Evolutionary conservation across 2,888 invertebrate species (phyloP).

Genomic region (Cephus rjabovi): DNA sequence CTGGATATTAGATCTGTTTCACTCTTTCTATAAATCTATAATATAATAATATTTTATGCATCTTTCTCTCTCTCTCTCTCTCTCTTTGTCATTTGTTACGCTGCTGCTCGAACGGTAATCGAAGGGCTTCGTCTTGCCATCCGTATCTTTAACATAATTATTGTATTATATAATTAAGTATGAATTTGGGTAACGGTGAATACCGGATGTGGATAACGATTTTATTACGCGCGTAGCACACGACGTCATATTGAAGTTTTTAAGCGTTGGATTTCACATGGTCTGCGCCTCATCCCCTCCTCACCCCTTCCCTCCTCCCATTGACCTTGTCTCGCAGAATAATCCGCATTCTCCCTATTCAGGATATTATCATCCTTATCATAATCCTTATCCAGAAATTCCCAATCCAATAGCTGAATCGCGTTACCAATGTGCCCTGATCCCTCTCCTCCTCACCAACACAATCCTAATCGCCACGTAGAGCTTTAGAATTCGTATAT

Average conservation of each 20-base stretch:
- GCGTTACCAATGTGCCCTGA: neutral
- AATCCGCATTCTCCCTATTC: neutral
- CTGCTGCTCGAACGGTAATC: neutral
- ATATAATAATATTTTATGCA: neutral
- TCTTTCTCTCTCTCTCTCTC: too few species aligned
- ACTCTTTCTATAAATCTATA: neutral
- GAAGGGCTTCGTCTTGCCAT: neutral
- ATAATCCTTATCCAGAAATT: neutral
- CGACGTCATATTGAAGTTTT: neutral
- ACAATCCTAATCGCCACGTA: conserved; percentile 27
- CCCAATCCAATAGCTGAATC: neutral
- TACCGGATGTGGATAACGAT: neutral
- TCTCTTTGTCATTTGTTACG: neutral
- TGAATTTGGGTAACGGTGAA: neutral
- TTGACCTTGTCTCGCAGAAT: neutral
- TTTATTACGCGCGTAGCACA: conserved; percentile 1
- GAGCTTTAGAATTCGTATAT: conserved; percentile 52
- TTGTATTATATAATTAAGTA: conserved; percentile 7
- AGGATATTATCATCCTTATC: neutral
- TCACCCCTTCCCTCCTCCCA: too few species aligned
- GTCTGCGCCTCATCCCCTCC: neutral
- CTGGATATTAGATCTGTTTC: neutral
- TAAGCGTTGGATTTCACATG: neutral
- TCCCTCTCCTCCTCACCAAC: too few species aligned
- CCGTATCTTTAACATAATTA: conserved; percentile 3